Percentiles rank a stretch among this genome's conserved stretches.
phyloP scores from a whole-genome alignment of 2,797 vertebrate species.

The Coluber constrictor region DNA sequence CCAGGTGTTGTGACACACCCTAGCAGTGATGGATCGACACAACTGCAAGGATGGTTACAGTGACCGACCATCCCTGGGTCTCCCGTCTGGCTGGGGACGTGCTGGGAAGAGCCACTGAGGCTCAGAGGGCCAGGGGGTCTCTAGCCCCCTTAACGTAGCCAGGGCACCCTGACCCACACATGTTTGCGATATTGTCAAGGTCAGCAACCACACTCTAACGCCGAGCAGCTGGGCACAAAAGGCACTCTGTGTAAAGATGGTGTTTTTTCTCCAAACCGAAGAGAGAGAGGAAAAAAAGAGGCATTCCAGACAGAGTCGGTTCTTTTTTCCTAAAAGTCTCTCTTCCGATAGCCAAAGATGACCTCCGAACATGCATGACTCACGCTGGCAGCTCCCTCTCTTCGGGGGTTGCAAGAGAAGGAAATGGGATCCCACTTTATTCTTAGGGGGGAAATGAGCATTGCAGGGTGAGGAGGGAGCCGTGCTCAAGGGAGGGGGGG shows the following conservation, averaged over 20 bases:
- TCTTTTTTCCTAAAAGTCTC: neutral
- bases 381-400: neutral
- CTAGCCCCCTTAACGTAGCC: constrained; percentile 31
- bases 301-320: constrained; percentile 29
- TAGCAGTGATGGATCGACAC: constrained; percentile 18
- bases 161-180: constrained; percentile 14
- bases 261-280: neutral
- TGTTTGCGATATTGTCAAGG: constrained; percentile 37
- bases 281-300: no score
- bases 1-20: neutral
- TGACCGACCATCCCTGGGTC: neutral
- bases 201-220: constrained; percentile 49
- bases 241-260: constrained; percentile 38
- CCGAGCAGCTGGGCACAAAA: constrained; percentile 61
- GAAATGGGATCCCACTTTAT: neutral
- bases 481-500: no score
- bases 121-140: constrained; percentile 28
- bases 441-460: neutral
- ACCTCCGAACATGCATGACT: rapidly evolving
- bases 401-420: neutral
- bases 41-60: constrained; percentile 28
- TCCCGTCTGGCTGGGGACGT: neutral
- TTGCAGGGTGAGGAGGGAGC: neutral
- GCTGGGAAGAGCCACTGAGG: constrained; percentile 38
- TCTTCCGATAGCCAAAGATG: constrained; percentile 18